Conservation (phyloP, 2,113 vertebrate species). For the Gasterosteus nipponicus region DNA sequence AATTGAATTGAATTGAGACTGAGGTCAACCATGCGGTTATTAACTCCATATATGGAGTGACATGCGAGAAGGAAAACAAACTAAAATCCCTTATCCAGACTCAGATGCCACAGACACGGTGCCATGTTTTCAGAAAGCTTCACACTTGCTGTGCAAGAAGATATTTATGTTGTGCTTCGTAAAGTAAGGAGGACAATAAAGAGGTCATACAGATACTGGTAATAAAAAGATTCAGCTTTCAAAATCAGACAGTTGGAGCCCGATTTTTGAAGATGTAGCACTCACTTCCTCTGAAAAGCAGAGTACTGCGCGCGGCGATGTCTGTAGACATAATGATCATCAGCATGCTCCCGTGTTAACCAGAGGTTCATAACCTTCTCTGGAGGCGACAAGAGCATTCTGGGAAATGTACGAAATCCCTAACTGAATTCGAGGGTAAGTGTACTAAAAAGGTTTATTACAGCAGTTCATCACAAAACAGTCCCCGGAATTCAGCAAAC, state of each 20-base stretch:
- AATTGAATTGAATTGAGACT: not conserved
- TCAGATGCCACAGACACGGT: not conserved
- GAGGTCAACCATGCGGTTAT: not conserved
- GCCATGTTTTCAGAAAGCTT: not conserved
- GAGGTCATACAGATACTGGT: not conserved
- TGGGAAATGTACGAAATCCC: slow-evolving; percentile 40
- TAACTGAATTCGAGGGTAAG: not conserved
- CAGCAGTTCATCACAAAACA: slow-evolving; percentile 31
- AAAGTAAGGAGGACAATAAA: not conserved
- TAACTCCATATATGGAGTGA: not conserved
- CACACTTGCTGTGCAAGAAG: not conserved
- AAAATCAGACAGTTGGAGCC: not conserved
- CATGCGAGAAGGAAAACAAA: not conserved
- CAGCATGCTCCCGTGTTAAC: not conserved
- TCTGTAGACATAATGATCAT: not conserved
- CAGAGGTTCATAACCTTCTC: not conserved
- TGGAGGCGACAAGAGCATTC: slow-evolving; percentile 8
- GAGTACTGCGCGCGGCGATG: not conserved
- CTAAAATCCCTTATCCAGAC: too few species aligned
- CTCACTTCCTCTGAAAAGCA: not conserved
- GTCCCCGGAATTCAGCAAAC: slow-evolving; percentile 25
- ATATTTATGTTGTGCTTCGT: not conserved
- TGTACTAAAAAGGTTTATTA: slow-evolving; percentile 14
- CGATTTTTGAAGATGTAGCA: not conserved
- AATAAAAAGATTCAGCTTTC: not conserved